Base-by-base conservation (phyloP, 2,888 invertebrate species). In the Panzeria rudis region DNA sequence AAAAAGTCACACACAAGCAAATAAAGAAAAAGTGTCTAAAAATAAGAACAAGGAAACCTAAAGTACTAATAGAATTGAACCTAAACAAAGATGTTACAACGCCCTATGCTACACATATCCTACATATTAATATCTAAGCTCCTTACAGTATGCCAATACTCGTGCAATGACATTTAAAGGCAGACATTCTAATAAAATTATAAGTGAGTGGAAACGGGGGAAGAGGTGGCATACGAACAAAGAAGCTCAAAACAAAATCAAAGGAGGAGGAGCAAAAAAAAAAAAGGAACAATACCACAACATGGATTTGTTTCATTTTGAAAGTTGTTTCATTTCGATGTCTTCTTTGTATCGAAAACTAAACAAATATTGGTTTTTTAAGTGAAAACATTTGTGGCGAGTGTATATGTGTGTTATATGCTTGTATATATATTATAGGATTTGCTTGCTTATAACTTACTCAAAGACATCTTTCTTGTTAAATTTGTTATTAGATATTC, bases 341-440 rank as follows among this genome's bases (percentile, higher is more conserved):
- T 47, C 47, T 61, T 38, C 29, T 47, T 47, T 8, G 29, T 66
- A 47, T 47, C 29, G 66, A 32, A 29, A 66, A 66, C 25, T 66
- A 32, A 66, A 47, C 32, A 66, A 66, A 66, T 66, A 66, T 47
- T 66, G 32, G n/a, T 17, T 47, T 44, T 44, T 64, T 5, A 0
- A 44, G n/a, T 3, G n/a, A 44, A 44, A 29, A n/a, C 13, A 41
- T n/a, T 23, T 64, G 9, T n/a, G 13, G 41, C n/a, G 2, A n/a
- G 44, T 64, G 15, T 17, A 62, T 3, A 9, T n/a, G 8, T 32
- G 35, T 32, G 7, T 0, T 17, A 4, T n/a, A 8, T 35, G 29
- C 32, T 1, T 25, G 29, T 13, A n/a, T 66, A 29, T 47, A 2
- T 25, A 5, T 17, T 25, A 29, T n/a, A 29, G 38, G 8, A 44